Percentiles rank a stretch among this genome's conserved stretches.
Evolutionary conservation across 2,797 vertebrate species (phyloP).

Genomic region (Odontamblyopus lacepedii): DNA sequence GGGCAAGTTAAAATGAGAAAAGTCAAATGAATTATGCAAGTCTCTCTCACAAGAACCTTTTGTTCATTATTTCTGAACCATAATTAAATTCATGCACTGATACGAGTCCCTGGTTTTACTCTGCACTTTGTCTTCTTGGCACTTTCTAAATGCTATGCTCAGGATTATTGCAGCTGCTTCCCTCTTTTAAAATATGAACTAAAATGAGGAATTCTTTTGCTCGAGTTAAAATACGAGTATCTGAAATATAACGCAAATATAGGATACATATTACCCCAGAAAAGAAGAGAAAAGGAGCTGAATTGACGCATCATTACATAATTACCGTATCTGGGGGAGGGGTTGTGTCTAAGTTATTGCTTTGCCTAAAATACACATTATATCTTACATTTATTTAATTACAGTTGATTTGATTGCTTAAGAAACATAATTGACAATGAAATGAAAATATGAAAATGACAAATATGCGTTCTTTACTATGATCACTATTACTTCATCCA

Average conservation of each 20-base stretch:
- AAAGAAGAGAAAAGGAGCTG: background rate
- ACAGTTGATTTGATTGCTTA: too few species aligned
- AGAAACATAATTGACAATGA: too few species aligned
- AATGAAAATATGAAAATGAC: too few species aligned
- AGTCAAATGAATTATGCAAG: constrained; percentile 73
- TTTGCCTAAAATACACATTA: too few species aligned
- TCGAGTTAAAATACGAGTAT: too few species aligned
- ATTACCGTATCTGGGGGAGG: too few species aligned
- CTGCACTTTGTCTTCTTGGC: constrained; percentile 83
- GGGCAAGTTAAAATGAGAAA: constrained; percentile 64
- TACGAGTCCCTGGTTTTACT: constrained; percentile 81
- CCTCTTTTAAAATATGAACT: constrained; percentile 8
- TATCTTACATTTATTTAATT: too few species aligned
- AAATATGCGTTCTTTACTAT: too few species aligned
- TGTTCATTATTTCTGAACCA: constrained; percentile 79
- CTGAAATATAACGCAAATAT: background rate
- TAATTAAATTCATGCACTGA: constrained; percentile 85
- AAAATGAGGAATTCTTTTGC: background rate
- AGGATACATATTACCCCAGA: background rate
- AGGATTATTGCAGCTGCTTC: constrained; percentile 49
- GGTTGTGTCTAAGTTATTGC: too few species aligned
- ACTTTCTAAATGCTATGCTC: constrained; percentile 63
- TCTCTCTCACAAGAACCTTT: constrained; percentile 67
- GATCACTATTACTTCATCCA: too few species aligned
- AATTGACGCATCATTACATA: background rate